Evolutionary conservation across 2,888 invertebrate genomes (phyloP).

Genomic region (Trichacis sp.): DNA sequence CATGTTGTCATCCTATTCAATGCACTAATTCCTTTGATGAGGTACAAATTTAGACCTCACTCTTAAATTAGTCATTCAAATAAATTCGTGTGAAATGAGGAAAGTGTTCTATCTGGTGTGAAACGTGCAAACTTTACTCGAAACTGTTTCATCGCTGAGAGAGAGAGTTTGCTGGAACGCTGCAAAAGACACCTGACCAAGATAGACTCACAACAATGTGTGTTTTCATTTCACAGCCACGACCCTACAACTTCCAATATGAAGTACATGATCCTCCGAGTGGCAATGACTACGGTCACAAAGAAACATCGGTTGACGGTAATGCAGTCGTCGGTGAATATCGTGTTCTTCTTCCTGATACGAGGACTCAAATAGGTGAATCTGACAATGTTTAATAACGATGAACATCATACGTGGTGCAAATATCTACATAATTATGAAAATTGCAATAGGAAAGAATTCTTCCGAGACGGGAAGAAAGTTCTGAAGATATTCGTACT

Average conservation of each 20-base stretch:
- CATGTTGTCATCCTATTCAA: too few species aligned
- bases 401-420: too few species aligned
- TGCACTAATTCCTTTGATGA: too few species aligned
- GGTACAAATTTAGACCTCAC: too few species aligned
- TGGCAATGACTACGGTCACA: constrained; percentile 88
- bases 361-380: constrained; percentile 79
- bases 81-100: constrained; percentile 8
- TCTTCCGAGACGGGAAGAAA: too few species aligned
- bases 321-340: constrained; percentile 87
- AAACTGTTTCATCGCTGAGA: constrained; percentile 3
- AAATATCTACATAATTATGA: too few species aligned
- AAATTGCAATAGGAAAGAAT: too few species aligned
- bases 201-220: constrained; percentile 26
- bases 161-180: constrained; percentile 10
- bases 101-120: not conserved
- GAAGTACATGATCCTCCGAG: constrained; percentile 83
- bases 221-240: constrained; percentile 51
- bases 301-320: constrained; percentile 82
- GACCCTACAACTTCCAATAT: constrained; percentile 88
- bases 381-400: too few species aligned
- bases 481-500: too few species aligned
- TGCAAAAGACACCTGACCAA: constrained; percentile 12
- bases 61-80: too few species aligned
- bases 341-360: constrained; percentile 85
- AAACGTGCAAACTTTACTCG: constrained; percentile 3